Base-by-base conservation (phyloP, 2,888 invertebrate species). In the Meliscaeva auricollis region DNA sequence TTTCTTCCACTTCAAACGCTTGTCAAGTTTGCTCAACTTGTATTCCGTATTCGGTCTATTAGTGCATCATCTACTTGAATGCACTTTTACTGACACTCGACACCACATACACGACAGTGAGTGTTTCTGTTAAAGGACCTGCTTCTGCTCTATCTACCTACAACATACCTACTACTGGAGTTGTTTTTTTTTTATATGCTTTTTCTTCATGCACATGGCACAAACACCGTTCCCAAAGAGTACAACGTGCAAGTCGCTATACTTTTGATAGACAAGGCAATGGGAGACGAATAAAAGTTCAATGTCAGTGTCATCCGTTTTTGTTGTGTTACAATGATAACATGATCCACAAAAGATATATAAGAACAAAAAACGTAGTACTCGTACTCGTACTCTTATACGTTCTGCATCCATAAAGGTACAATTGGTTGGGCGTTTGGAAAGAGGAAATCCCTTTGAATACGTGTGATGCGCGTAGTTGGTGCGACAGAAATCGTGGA, bases 21-120 rank as follows among this genome's bases (percentile, higher is more conserved):
- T 80, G 80, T 75, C 74, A 84, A 70, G 84, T 80, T 80, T 80
- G 80, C 64, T 80, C 75, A 74, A 80, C 80, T 84, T 56, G 66
- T 66, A 69, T 83, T 74, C 68, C 62, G 54, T 83, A 69, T 78
- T 83, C 78, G 52, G 82, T 74, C 68, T 73, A 83, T 74, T 83
- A 64, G 78, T 69, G 82, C 68, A 74, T 82, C 77, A 77, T 62
- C 38, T 32, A 69, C 68, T 62, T 62, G 78, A 35, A 60, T 73
- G 78, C 54, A 68, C 72, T 78, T 73, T 80, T 80, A 75, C 75
- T 80, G 82, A 77, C 82, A 83, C 78, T 62, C 68, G 77, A 68
- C 82, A 78, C 77, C 52, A 54, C 62, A 77, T 62, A 75, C 74
- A 80, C 69, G 69, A 80, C 80, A 80, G 3, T 56, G 69, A 75